Percentiles rank a stretch among this genome's conserved stretches.
These are phyloP conservation scores for Stenoptilia bipunctidactyla DNA, from an alignment of 2,888 invertebrate species.

Conservation along the genomic window DNA sequence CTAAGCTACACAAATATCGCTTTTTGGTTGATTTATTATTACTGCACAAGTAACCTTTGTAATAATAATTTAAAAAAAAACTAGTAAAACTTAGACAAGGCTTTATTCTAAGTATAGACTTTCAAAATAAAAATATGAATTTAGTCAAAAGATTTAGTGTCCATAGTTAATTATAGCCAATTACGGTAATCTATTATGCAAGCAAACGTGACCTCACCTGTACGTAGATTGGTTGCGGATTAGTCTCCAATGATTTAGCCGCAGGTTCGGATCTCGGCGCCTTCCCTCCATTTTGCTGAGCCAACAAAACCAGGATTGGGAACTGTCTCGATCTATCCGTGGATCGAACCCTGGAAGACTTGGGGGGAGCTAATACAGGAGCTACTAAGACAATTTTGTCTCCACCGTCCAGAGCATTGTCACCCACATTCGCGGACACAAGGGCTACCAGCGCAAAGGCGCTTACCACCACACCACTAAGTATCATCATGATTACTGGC, in stretches of 20 bases:
- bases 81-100: too few species aligned
- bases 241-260: conserved; percentile 40
- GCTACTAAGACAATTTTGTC: conserved; percentile 48
- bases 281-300: conserved; percentile 28
- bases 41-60: too few species aligned
- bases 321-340: conserved; percentile 52
- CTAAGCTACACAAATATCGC: too few species aligned
- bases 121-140: too few species aligned
- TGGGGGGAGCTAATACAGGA: conserved; percentile 54
- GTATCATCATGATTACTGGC: conserved; percentile 58
- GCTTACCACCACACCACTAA: conserved; percentile 37
- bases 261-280: conserved; percentile 30
- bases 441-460: conserved; percentile 35
- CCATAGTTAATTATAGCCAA: too few species aligned
- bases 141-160: too few species aligned
- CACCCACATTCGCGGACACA: conserved; percentile 35
- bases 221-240: conserved; percentile 47
- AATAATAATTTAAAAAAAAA: too few species aligned
- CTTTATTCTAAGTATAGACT: too few species aligned
- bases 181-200: too few species aligned
- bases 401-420: conserved; percentile 42
- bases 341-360: conserved; percentile 39
- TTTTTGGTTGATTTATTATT: too few species aligned
- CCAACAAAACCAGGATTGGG: conserved; percentile 48
- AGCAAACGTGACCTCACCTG: conserved; percentile 44